Conservation (phyloP, 37 sponge, comb jelly and placozoan species). For the Tethya wilhelma region DNA sequence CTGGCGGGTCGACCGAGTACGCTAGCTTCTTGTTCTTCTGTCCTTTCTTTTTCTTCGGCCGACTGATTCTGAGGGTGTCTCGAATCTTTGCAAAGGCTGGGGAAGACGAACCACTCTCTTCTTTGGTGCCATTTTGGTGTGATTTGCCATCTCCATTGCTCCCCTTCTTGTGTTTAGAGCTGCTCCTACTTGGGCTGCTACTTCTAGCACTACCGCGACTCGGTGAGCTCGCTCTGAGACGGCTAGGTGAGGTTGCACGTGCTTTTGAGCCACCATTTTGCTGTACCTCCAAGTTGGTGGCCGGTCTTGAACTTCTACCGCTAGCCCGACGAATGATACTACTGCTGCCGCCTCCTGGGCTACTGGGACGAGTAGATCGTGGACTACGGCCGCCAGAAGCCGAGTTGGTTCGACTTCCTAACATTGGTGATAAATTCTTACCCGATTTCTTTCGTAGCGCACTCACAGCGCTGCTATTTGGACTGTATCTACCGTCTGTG, state of each 20-base stretch:
- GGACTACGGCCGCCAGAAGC: neutral
- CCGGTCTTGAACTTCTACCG: neutral
- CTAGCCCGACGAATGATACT: constrained; percentile 10
- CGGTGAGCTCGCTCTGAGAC: too few relatives aligned
- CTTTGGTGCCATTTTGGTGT: too few relatives aligned
- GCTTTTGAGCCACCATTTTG: neutral
- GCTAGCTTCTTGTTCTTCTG: constrained; percentile 34
- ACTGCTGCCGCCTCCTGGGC: too few relatives aligned
- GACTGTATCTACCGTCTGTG: too few relatives aligned
- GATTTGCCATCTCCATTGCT: too few relatives aligned
- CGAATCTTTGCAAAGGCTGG: constrained; percentile 41
- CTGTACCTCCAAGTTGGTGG: constrained; percentile 19
- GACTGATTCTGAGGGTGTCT: constrained; percentile 49
- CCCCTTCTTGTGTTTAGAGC: too few relatives aligned
- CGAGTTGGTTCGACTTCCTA: constrained; percentile 10
- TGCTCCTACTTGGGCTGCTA: too few relatives aligned
- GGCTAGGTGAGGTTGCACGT: neutral
- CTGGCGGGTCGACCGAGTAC: constrained; percentile 37
- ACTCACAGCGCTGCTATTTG: too few relatives aligned
- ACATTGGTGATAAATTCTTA: neutral
- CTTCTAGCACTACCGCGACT: too few relatives aligned
- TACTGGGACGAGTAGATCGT: neutral
- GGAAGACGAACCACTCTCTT: too few relatives aligned
- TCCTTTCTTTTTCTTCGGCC: constrained; percentile 53
- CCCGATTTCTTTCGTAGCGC: constrained; percentile 4